A percentile compares a stretch with the other conserved stretches of the same genome.
Conservation (phyloP, 2,797 vertebrate species). For the Lemur catta region DNA sequence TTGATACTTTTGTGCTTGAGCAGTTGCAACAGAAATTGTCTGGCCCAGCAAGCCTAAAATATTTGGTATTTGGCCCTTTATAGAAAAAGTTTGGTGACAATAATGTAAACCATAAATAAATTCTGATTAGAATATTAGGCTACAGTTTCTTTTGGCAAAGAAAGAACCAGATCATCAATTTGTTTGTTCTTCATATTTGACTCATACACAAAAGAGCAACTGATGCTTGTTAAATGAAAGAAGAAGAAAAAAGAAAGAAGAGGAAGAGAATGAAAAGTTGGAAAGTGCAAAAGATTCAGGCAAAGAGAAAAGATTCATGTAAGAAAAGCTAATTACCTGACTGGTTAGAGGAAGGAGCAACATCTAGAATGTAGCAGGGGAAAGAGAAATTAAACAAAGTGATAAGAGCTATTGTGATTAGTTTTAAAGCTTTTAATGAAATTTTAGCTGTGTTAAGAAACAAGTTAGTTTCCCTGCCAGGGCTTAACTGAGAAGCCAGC, state of each 20-base stretch:
- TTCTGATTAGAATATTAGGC: background rate
- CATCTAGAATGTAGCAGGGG: background rate
- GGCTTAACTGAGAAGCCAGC: background rate
- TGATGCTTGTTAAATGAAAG: background rate
- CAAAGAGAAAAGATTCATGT: background rate
- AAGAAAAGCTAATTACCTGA: background rate
- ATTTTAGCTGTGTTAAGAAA: background rate
- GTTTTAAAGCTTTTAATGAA: background rate
- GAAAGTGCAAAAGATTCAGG: background rate
- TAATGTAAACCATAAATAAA: background rate
- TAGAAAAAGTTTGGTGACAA: background rate
- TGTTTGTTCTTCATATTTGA: background rate
- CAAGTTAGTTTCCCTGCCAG: background rate
- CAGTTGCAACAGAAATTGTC: background rate
- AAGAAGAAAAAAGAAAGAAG: background rate
- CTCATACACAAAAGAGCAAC: background rate
- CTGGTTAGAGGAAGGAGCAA: background rate
- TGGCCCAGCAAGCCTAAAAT: background rate
- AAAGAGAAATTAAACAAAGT: background rate
- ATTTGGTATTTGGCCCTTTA: background rate
- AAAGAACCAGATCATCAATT: background rate
- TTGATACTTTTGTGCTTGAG: background rate
- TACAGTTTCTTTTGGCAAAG: background rate
- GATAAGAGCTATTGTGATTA: background rate
- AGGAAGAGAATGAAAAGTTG: background rate